Base-by-base conservation (phyloP, 2,797 vertebrate species). In the Taeniopygia guttata region DNA sequence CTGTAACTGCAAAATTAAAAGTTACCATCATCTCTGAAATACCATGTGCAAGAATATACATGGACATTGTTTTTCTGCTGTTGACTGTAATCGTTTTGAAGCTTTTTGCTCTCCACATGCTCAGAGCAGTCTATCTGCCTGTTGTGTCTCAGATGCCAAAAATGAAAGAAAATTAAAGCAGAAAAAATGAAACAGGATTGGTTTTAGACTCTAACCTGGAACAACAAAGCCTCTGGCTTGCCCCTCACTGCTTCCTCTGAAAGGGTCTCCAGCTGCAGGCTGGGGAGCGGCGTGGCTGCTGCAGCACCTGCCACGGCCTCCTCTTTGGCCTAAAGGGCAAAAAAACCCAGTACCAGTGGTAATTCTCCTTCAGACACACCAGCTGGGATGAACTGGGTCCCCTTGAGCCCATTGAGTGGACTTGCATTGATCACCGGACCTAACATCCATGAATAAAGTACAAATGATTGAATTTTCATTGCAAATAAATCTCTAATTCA, bases 381-480 rank as follows among this genome's bases (percentile, higher is more conserved):
- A 99, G 98, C 98, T 98, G 98, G 98, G 98, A 99, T 99, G 98
- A 99, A 98, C 98, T 97, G 97, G 98, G 98, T 98, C 98, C 98
- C 98, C 98, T 72, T 98, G 98, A 99, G 98, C 98, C 98, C 97
- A 98, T 98, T 98, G 98, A 99, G 98, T 98, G 98, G 98, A 98
- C 98, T 98, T 94, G 98, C 98, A 99, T 99, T 98, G 99, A 99
- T 99, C 97, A 98, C 95, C 97, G 97, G 97, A 98, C 98, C 98
- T 98, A 98, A 99, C 98, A 99, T 98, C 98, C 98, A 99, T 99
- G 98, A 99, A 99, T 99, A 99, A 99, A 99, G 99, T 99, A 99
- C 97, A 98, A 98, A 98, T 99, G 99, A 99, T 98, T 99, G 98
- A 99, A 99, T 99, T 99, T 99, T 98, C 91, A 96, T 98, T 98